Conservation (phyloP, 2,888 invertebrate genomes). For the Heliconius erato region DNA sequence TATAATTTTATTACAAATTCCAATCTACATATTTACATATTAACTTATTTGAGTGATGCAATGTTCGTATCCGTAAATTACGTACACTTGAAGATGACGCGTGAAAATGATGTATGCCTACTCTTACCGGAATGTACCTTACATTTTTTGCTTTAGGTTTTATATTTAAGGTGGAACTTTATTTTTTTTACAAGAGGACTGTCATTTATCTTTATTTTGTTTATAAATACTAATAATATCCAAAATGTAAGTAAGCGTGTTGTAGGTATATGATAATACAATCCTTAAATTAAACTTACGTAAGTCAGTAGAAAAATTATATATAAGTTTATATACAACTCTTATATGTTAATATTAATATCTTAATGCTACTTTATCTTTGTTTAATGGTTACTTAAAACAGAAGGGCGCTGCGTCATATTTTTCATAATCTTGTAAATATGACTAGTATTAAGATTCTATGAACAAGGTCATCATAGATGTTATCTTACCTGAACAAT, state of each 20-base stretch:
- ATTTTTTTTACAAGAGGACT: no score
- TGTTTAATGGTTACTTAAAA: constrained; percentile 1
- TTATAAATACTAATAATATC: no score
- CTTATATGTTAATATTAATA: no score
- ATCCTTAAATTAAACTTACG: no score
- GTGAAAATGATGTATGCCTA: constrained; percentile 14
- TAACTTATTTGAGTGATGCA: constrained; percentile 29
- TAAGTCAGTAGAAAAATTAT: no score
- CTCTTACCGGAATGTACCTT: not conserved
- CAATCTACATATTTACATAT: not conserved
- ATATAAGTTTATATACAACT: no score
- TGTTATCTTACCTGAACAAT: not conserved
- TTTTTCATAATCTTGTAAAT: not conserved
- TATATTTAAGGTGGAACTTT: no score
- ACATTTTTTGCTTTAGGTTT: not conserved
- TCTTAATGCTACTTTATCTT: constrained; percentile 3
- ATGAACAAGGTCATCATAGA: not conserved
- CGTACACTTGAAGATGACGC: constrained; percentile 23
- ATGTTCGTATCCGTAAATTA: constrained; percentile 31
- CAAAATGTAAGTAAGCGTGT: no score
- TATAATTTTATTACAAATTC: constrained; percentile 8
- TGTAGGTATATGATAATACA: no score
- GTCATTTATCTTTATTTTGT: no score
- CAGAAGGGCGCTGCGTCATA: constrained; percentile 14
- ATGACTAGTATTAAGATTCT: not conserved